Conservation (phyloP, 2,797 vertebrate species). For the Urophycis tenuis region DNA sequence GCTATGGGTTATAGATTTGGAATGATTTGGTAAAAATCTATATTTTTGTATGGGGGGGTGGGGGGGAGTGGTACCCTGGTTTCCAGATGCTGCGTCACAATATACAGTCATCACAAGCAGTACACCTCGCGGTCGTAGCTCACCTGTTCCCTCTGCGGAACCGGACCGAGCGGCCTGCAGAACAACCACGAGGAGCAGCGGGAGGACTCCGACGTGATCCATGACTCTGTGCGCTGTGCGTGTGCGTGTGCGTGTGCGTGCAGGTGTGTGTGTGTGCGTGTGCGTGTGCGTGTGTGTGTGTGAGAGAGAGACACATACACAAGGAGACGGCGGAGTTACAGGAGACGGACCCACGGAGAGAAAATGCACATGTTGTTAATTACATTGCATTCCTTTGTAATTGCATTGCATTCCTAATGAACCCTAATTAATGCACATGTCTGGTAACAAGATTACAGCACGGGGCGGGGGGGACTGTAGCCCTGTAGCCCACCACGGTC, state of each 20-base stretch:
- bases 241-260: not conserved
- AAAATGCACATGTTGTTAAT: not conserved
- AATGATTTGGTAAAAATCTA: no score
- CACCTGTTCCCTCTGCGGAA: constrained; percentile 67
- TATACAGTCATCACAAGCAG: not conserved
- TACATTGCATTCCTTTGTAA: not conserved
- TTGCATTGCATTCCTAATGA: not conserved
- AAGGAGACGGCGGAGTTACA: not conserved
- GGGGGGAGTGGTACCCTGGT: no score
- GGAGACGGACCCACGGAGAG: not conserved
- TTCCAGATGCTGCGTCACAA: not conserved
- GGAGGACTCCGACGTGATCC: constrained; percentile 64
- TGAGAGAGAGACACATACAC: no score
- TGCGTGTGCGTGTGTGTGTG: no score
- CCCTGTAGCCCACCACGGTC: not conserved
- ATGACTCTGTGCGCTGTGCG: constrained; percentile 70
- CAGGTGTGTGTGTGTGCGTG: no score
- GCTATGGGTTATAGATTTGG: no score
- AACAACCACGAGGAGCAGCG: constrained; percentile 60
- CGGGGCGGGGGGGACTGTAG: not conserved
- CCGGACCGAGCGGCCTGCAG: constrained; percentile 58
- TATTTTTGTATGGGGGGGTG: no score
- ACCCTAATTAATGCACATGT: not conserved
- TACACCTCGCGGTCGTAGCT: not conserved
- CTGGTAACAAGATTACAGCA: not conserved